These are phyloP conservation scores for Coremacera marginata DNA, from an alignment of 2,888 invertebrate genomes.

Conservation along the genomic window DNA sequence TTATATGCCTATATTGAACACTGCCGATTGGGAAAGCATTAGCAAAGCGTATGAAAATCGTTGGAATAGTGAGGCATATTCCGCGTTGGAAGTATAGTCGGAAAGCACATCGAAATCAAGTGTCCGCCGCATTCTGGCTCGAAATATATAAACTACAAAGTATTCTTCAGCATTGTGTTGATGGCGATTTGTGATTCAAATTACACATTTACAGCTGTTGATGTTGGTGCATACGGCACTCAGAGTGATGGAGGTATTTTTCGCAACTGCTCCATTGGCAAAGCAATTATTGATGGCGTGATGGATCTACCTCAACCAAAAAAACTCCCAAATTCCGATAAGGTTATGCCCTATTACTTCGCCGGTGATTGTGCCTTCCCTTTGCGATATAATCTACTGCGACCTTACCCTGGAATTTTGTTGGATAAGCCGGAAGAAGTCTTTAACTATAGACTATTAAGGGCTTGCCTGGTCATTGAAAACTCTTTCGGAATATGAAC, in stretches of 20 bases:
- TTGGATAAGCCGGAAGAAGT: background rate
- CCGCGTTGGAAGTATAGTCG: too few species aligned
- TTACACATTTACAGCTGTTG: slow-evolving; percentile 39
- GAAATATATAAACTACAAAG: slow-evolving; percentile 41
- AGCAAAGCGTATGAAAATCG: slow-evolving; percentile 28
- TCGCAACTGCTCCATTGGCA: background rate
- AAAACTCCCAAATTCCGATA: background rate
- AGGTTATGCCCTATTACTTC: too few species aligned
- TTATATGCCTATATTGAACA: slow-evolving; percentile 25
- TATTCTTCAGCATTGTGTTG: slow-evolving; percentile 35
- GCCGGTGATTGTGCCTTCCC: slow-evolving; percentile 36
- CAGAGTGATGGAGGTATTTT: too few species aligned
- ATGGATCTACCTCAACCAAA: background rate
- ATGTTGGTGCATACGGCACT: too few species aligned
- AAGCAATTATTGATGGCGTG: background rate
- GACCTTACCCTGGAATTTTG: slow-evolving; percentile 38
- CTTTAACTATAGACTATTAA: slow-evolving; percentile 30
- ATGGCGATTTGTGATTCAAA: slow-evolving; percentile 35
- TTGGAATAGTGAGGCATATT: slow-evolving; percentile 44
- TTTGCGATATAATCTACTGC: slow-evolving; percentile 32
- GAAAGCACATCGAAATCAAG: too few species aligned
- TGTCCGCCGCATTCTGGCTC: slow-evolving; percentile 37
- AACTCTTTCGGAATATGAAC: slow-evolving; percentile 39
- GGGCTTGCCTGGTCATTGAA: slow-evolving; percentile 35
- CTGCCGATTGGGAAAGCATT: slow-evolving; percentile 20